Evolutionary conservation across 2,797 vertebrate species (phyloP).

Genomic region (Alectoris magna): DNA sequence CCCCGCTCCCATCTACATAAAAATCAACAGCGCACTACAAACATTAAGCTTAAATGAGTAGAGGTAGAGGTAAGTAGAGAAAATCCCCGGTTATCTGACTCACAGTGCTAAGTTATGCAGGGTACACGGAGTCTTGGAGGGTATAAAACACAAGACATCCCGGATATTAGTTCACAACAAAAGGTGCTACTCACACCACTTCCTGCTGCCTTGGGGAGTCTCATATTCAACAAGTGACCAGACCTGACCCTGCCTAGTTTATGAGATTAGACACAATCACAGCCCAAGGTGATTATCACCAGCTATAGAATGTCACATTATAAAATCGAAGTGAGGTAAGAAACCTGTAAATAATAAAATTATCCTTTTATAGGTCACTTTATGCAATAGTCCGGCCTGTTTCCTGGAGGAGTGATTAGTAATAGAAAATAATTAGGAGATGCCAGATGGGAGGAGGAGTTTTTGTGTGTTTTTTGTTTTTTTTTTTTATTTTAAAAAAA

Average conservation of each 20-base stretch:
- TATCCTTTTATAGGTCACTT: slow-evolving; percentile 55
- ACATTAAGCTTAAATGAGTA: not conserved
- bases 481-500: not conserved
- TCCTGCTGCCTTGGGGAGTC: not conserved
- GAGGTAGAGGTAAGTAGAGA: not conserved
- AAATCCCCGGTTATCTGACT: not conserved
- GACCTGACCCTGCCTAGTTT: slow-evolving; percentile 34
- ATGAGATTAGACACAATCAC: not conserved
- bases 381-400: slow-evolving; percentile 55
- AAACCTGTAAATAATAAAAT: slow-evolving; percentile 65
- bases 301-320: slow-evolving; percentile 46
- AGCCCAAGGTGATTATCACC: slow-evolving; percentile 68
- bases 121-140: not conserved
- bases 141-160: not conserved
- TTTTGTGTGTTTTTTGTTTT: not conserved
- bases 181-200: not conserved
- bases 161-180: not conserved
- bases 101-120: not conserved
- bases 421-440: slow-evolving; percentile 74
- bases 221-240: not conserved
- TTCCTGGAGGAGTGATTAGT: slow-evolving; percentile 68
- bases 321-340: slow-evolving; percentile 60
- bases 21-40: not conserved
- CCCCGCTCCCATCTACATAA: not conserved
- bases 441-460: slow-evolving; percentile 75